phyloP scores from a whole-genome alignment of 2,797 vertebrate species.

The Bovichtus diacanthus region DNA sequence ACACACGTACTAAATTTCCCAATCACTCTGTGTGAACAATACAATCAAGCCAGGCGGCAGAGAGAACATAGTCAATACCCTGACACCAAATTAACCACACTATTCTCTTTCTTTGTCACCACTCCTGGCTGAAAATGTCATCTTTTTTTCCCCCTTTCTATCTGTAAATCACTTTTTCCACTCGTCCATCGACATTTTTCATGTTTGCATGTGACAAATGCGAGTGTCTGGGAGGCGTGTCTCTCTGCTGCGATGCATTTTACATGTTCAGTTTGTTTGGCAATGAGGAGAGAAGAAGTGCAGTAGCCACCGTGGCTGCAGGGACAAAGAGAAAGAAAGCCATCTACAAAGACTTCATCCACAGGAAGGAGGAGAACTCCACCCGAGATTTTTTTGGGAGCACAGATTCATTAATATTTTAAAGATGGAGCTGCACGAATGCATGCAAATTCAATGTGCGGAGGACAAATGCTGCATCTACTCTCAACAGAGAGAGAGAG shows the following conservation, averaged over 20 bases:
- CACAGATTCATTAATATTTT: conserved; percentile 55
- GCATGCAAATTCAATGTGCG: neutral
- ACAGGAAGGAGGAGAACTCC: conserved; percentile 17
- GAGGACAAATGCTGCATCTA: neutral
- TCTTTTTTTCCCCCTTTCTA: neutral
- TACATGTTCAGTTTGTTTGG: conserved; percentile 13
- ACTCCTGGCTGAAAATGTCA: conserved; percentile 10
- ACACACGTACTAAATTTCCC: conserved; percentile 61
- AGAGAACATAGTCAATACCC: conserved; percentile 61
- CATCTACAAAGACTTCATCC: neutral
- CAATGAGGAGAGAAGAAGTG: neutral
- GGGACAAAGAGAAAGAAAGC: conserved; percentile 35
- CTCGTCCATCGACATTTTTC: neutral
- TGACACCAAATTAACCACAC: conserved; percentile 62
- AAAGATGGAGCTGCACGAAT: neutral
- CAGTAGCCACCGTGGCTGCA: neutral
- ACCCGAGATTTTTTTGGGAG: conserved; percentile 16
- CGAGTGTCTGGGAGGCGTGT: conserved; percentile 21
- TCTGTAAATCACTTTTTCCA: neutral
- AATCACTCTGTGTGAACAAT: conserved; percentile 71
- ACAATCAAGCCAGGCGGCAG: conserved; percentile 67
- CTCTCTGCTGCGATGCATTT: conserved; percentile 24
- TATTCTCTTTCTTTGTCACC: conserved; percentile 24
- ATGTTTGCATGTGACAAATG: neutral
- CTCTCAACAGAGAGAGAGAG: neutral